Evolutionary conservation across 2,888 invertebrate genomes (phyloP).

Genomic region (Coecobrya sp.): DNA sequence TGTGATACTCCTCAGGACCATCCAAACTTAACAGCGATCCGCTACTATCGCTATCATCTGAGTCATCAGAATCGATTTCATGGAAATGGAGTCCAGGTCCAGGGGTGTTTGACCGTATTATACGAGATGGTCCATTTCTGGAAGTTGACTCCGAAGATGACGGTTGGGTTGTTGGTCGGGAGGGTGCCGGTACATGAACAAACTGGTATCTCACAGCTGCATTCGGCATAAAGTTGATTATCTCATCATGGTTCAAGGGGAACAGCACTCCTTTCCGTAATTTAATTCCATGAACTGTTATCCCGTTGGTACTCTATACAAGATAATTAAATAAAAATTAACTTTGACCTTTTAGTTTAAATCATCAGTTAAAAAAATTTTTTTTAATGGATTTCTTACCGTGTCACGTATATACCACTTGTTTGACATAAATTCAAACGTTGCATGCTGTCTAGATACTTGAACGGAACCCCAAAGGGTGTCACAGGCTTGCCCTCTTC

Average conservation of each 20-base stretch:
- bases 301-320: slow-evolving; percentile 85
- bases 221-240: slow-evolving; percentile 84
- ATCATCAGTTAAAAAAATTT: too few relatives aligned
- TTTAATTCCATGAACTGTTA: slow-evolving; percentile 78
- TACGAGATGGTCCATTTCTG: background rate
- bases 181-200: background rate
- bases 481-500: slow-evolving; percentile 80
- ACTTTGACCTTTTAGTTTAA: too few relatives aligned
- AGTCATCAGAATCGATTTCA: background rate
- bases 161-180: slow-evolving; percentile 30
- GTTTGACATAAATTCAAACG: slow-evolving; percentile 73
- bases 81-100: background rate
- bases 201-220: slow-evolving; percentile 83
- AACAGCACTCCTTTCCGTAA: slow-evolving; percentile 72
- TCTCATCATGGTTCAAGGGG: slow-evolving; percentile 78
- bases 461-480: slow-evolving; percentile 83
- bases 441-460: slow-evolving; percentile 83
- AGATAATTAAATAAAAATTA: background rate
- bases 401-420: slow-evolving; percentile 81
- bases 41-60: slow-evolving; percentile 73
- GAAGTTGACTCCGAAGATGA: background rate
- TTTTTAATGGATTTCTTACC: slow-evolving; percentile 66
- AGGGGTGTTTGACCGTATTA: slow-evolving; percentile 11
- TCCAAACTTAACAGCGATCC: slow-evolving; percentile 72
- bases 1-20: slow-evolving; percentile 44